Base-by-base conservation (phyloP, 2,113 vertebrate genomes). In the Pachypanchax playfairii region DNA sequence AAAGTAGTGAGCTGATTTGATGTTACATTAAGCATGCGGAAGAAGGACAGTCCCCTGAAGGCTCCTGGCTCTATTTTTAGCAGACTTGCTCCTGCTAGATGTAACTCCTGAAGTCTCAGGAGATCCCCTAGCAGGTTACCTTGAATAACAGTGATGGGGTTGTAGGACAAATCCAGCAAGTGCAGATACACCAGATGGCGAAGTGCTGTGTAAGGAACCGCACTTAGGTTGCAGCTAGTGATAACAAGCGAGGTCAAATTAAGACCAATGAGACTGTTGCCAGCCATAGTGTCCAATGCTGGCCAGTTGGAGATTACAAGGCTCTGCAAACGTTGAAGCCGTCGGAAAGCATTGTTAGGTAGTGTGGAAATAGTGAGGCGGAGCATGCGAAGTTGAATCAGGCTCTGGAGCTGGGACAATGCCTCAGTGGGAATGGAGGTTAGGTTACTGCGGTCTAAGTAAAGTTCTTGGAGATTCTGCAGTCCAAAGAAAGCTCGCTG, bases 101-200 rank as follows among this genome's bases (percentile, higher is more conserved):
- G 93, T 3, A 97, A 82, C 83, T 96, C 94, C 71, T 94, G 93
- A 29, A 96, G 93, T 54, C 92, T 83, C 22, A 92, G 68, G 35
- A 96, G 83, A 46, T 92, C 84, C 1, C 88, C 85, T 12, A 95
- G 77, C 18, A 87, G 74, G 25, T 89, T 87, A 20, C 90, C 90
- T 5, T 87, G 90, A 59, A 96, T 91, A 26, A 76, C 79, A 0
- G 90, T 89, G 79, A 97, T 95, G 17, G 95, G 94, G 80, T 97
- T 97, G 86, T 93, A 90, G 41, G 95, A 96, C 6, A 97, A 87
- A 59, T 97, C 94, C 49, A 97, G 83, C 62, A 80, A 89, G 61
- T 71, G 88, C 56, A 96, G 90, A 71, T 94, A 93, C 48, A 85
- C 90, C 52, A 96, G 76, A 72, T 93, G 93, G 29, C 84, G 72